Evolutionary conservation across 1,140 invertebrate species (phyloP), one percentile per base, ranked within the genome.

Genomic region (Heliconius congener): DNA sequence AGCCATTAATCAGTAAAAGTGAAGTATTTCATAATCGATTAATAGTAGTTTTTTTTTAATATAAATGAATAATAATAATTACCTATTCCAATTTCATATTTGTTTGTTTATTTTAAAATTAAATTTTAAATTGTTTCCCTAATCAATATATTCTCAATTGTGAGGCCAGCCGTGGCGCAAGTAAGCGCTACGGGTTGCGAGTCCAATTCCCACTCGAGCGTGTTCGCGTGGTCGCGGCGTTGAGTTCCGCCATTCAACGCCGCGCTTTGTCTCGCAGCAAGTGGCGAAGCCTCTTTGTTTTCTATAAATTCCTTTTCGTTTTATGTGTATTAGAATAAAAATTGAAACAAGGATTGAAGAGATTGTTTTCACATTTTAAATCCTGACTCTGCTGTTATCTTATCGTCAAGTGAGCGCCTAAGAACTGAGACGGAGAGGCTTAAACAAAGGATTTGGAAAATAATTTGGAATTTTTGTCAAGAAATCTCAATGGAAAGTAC

Each of bases 391-490:
- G 57, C 23, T 60, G 57, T 60, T 60, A 60, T 60, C n/a, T 60
- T n/a, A 23, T 60, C 57, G 57, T 60, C 57, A 27, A 60, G 57
- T 60, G 19, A n/a, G 9, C 23, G 57, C 23, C 57, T 27, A 60
- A 60, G 57, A 60, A 60, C 57, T 60, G 57, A 60, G 57, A 60
- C 23, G n/a, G 57, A 27, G 57, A 13, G 57, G 57, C 8, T 60
- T 27, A 60, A 27, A 60, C n/a, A 60, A 60, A 19, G 57, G 57
- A 60, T 60, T 60, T 60, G 57, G 19, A 23, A 60, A 60, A 60
- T 60, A 60, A 60, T 60, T 60, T n/a, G 57, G n/a, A 60, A 60
- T 60, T 60, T 60, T 60, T 60, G n/a, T 27, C n/a, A 23, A 60
- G 57, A 60, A 60, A 60, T 23, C 23, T 9, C 57, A 60, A 60